These are phyloP conservation scores for Ceyx melanurus DNA, from an alignment of 2,113 vertebrate species.

Conservation along the genomic window DNA sequence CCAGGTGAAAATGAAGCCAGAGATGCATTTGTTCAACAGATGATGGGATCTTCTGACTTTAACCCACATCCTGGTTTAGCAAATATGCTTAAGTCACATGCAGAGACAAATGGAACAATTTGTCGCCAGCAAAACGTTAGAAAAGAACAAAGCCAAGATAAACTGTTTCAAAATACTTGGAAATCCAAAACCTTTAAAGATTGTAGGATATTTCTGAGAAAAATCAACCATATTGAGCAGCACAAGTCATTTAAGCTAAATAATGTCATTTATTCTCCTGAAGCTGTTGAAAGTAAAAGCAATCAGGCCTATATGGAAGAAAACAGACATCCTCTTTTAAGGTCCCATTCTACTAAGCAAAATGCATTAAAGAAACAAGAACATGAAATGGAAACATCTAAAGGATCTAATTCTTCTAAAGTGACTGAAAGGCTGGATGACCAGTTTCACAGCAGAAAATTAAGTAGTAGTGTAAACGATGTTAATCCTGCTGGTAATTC, in stretches of 20 bases:
- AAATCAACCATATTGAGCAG: conserved; percentile 87
- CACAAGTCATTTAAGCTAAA: conserved; percentile 75
- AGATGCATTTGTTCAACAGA: conserved; percentile 60
- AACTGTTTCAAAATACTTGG: conserved; percentile 82
- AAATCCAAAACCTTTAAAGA: conserved; percentile 89
- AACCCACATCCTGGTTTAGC: conserved; percentile 59
- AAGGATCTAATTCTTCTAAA: conserved; percentile 54
- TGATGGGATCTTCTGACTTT: conserved; percentile 52
- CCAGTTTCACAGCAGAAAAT: conserved; percentile 61
- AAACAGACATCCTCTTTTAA: conserved; percentile 70
- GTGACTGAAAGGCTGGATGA: conserved; percentile 43
- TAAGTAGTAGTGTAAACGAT: conserved; percentile 63
- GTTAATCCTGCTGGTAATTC: conserved; percentile 59
- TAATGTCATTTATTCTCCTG: conserved; percentile 69
- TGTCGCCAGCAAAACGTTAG: conserved; percentile 59
- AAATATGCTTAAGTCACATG: conserved; percentile 55
- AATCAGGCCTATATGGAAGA: conserved; percentile 57
- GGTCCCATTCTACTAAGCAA: conserved; percentile 71
- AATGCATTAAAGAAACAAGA: conserved; percentile 52
- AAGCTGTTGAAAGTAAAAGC: conserved; percentile 58
- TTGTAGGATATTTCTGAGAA: conserved; percentile 94
- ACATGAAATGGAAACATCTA: conserved; percentile 57
- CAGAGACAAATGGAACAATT: conserved; percentile 65
- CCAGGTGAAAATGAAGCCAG: conserved; percentile 59
- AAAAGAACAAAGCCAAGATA: conserved; percentile 72